Evolutionary conservation across 2,113 vertebrate species (phyloP), one percentile per base, ranked within the genome.

Genomic region (Glaucidium brasilianum): DNA sequence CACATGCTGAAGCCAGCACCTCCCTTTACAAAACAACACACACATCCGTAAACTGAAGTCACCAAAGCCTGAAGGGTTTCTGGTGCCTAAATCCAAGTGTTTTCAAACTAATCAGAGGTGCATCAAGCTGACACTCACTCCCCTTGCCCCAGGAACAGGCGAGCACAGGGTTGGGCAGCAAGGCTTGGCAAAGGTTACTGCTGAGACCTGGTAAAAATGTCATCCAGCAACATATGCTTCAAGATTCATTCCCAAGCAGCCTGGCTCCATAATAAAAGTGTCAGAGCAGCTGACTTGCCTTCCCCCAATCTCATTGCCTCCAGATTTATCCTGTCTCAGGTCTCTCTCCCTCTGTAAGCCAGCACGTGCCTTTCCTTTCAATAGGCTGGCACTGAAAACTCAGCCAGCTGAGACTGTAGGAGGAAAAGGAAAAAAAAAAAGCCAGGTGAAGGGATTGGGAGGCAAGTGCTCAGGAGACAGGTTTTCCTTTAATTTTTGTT

Each of bases 261-360:
- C 93, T 76, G n/a, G 58, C 53, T 97, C 94, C 73, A 53, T 76
- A 95, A 96, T 93, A 94, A 94, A 96, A 95, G 89, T 59, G 76
- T 91, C 94, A 91, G 58, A 85, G 89, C 53, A 95, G 80, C 77
- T 62, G 87, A 87, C 84, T 91, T 87, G 67, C 89, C 83, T 92
- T 50, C 64, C 69, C 41, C 47, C 20, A 39, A 19, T 56, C 77
- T 94, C 86, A 79, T 1, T 74, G 78, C 85, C 84, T 96, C 82
- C 85, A 94, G 93, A 91, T 94, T 95, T 94, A 92, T 95, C 91
- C 94, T 79, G 72, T 91, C 74, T 80, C 71, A 25, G 91, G 89
- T 95, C 87, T 87, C 92, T 78, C 79, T 91, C 60, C 85, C 45
- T 82, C 80, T 3, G 1, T 50, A 89, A 96, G 60, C 67, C 75